phyloP scores from a whole-genome alignment of 2,888 invertebrate genomes.

The Opisthograptis luteolata region DNA sequence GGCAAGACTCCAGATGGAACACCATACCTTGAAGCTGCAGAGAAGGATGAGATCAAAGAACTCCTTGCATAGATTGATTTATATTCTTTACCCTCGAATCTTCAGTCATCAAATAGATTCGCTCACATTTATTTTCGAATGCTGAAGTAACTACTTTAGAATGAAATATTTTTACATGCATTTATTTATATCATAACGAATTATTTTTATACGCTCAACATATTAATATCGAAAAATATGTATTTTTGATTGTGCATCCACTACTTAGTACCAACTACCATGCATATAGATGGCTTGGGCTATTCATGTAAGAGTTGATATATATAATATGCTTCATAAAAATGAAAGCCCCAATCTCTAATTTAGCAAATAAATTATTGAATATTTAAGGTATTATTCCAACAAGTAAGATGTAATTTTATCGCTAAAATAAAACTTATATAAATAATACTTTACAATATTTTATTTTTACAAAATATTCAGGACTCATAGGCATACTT shows the following conservation, averaged over 20 bases:
- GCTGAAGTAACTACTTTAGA: constrained; percentile 59
- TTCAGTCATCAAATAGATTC: constrained; percentile 45
- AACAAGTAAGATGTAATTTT: constrained; percentile 72
- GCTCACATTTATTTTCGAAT: constrained; percentile 64
- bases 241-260: constrained; percentile 73
- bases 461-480: no score
- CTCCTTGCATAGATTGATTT: constrained; percentile 84
- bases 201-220: constrained; percentile 80
- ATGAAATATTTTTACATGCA: constrained; percentile 78
- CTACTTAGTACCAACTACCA: constrained; percentile 63
- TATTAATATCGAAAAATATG: constrained; percentile 57
- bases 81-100: constrained; percentile 33
- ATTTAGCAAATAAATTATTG: constrained; percentile 76
- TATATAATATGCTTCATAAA: constrained; percentile 26
- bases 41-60: constrained; percentile 95
- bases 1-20: constrained; percentile 95
- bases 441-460: constrained; percentile 42
- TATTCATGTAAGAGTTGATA: constrained; percentile 30
- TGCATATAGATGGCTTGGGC: constrained; percentile 54
- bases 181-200: constrained; percentile 78
- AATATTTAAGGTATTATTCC: constrained; percentile 68
- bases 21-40: constrained; percentile 94
- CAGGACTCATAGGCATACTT: neutral
- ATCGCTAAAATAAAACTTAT: constrained; percentile 67
- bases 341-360: constrained; percentile 66